Evolutionary conservation across 2,888 invertebrate species (phyloP), one percentile per base, ranked within the genome.

Genomic region (Lymantria dispar): DNA sequence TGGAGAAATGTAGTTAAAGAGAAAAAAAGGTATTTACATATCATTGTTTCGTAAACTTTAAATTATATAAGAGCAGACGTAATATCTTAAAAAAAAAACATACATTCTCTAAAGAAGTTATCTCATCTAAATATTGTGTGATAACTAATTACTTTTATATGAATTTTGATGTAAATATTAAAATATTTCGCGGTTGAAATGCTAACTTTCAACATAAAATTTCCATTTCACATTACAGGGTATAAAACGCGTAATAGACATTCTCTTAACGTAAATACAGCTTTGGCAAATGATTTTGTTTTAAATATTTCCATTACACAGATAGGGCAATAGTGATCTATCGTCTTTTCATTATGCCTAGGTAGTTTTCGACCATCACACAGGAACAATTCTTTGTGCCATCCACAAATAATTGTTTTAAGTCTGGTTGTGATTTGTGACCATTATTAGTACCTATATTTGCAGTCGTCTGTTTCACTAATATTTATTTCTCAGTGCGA

Each of bases 91-190:
- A 12, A n/a, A 38, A n/a, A 40, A 13, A 14, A 8, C 12, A 40
- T 40, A 40, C 40, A 40, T 40, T 40, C 40, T 40, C 40, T 14
- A 40, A 40, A 9, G 8, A 14, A 40, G 8, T 57, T 56, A 56
- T 55, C 50, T 48, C 54, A 59, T 43, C 40, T 33, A 43, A 49
- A 40, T 44, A 44, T 40, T 14, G 3, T 14, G 15, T 12, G 13
- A 40, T 40, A 40, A 40, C 40, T 14, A 14, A 40, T 13, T 40
- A 14, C 40, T 7, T 14, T 13, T 42, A 29, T 42, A 42, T 42
- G 42, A 42, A 52, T 50, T 52, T 42, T 42, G 22, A 29, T 42
- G 22, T 29, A 12, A 42, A 42, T 29, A 29, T 42, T 42, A 38
- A 38, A 38, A 38, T 33, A 33, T 33, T 33, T 33, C 8, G 33